Conservation (phyloP, 2,888 invertebrate genomes). For the Drosophila kuntzei region DNA sequence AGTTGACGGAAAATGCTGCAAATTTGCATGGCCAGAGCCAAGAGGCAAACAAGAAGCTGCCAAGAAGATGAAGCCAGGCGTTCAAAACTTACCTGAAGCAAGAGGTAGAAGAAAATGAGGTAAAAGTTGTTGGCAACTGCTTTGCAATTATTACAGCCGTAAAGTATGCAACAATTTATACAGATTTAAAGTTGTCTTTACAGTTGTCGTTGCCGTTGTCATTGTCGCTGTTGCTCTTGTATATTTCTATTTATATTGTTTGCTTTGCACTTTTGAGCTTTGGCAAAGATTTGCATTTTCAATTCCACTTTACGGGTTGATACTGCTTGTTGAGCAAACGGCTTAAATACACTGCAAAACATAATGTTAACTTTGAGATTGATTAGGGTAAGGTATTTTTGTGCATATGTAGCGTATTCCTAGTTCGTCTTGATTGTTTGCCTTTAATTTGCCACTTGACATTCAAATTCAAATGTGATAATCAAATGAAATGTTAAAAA, state of each 20-base stretch:
- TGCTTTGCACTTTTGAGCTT: constrained; percentile 73
- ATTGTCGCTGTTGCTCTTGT: constrained; percentile 12
- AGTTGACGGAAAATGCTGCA: constrained; percentile 42
- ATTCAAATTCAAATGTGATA: constrained; percentile 37
- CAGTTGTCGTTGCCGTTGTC: neutral
- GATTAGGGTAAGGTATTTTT: constrained; percentile 3
- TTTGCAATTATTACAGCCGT: constrained; percentile 73
- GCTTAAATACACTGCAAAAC: constrained; percentile 21
- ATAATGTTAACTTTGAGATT: constrained; percentile 8
- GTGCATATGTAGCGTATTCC: neutral
- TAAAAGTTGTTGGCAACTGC: constrained; percentile 62
- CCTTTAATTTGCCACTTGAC: constrained; percentile 13
- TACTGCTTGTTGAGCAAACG: constrained; percentile 22
- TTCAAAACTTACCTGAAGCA: constrained; percentile 34
- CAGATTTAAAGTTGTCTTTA: constrained; percentile 46
- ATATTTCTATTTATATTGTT: constrained; percentile 59
- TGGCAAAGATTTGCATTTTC: constrained; percentile 77
- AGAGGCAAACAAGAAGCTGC: constrained; percentile 17
- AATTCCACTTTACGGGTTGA: constrained; percentile 43
- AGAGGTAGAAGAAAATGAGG: constrained; percentile 16
- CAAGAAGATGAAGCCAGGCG: neutral
- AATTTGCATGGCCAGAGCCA: constrained; percentile 48
- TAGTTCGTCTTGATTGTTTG: neutral
- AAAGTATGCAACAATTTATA: constrained; percentile 69
- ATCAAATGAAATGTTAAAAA: constrained; percentile 32